Percentiles rank a stretch among this genome's conserved stretches.
phyloP scores from a whole-genome alignment of 1,140 invertebrate genomes.

The Palaemon carinicauda region DNA sequence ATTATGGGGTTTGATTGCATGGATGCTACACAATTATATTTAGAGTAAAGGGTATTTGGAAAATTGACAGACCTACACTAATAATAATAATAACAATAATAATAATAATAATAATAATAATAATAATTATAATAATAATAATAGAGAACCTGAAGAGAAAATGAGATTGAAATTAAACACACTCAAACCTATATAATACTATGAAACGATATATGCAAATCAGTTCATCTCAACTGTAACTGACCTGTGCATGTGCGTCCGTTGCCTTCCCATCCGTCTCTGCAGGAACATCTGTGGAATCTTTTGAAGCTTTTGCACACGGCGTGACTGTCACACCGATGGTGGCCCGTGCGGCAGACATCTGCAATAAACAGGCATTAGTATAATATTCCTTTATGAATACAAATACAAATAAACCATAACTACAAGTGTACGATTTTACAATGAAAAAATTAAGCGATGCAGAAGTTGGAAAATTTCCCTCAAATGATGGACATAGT shows the following conservation, averaged over 20 bases:
- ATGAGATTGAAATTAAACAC: neutral
- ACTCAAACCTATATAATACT: neutral
- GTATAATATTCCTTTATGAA: too few species aligned
- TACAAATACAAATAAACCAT: too few species aligned
- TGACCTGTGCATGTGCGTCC: constrained; percentile 32
- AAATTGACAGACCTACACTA: neutral
- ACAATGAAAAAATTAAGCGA: too few species aligned
- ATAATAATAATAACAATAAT: neutral
- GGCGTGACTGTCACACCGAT: constrained; percentile 12
- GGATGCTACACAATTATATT: neutral
- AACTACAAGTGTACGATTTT: too few species aligned
- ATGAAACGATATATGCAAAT: neutral
- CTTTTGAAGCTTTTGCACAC: constrained; percentile 21
- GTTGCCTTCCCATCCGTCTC: constrained; percentile 30
- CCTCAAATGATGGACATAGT: too few species aligned
- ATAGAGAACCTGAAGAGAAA: neutral
- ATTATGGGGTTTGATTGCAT: too few species aligned
- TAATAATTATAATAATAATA: neutral
- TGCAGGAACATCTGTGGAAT: constrained; percentile 28
- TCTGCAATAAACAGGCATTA: neutral
- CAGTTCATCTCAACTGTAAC: neutral
- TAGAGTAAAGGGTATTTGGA: neutral
- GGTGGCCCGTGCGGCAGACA: constrained; percentile 14
- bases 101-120: neutral
- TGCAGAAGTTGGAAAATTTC: too few species aligned